Base-by-base conservation (phyloP, 2,113 vertebrate genomes). In the Pogonocichla stellata region DNA sequence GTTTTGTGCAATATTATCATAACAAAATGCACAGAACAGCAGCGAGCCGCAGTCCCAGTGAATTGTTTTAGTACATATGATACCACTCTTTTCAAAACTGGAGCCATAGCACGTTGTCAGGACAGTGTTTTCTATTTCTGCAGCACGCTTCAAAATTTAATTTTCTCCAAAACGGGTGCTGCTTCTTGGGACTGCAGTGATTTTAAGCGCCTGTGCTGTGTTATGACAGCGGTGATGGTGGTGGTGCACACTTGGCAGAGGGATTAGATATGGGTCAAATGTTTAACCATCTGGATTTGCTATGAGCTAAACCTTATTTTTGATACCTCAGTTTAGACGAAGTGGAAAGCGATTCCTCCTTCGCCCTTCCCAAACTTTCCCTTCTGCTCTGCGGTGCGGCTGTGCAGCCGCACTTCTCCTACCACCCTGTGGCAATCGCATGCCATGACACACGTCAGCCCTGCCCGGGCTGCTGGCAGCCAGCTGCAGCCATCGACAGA, bases 351-450 rank as follows among this genome's bases (percentile, higher is more conserved):
- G 50, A 65, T 62, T 90, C 70, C 65, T 75, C 45, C 77, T 71
- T 67, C 71, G 23, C 65, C 88, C 82, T 80, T 56, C 40, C 90
- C 36, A 45, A 87, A 94, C 42, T 92, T 96, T 92, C 23, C 36
- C 31, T 50, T 54, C 57, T 64, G 28, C 80, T 90, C 14, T 0
- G 67, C 6, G 70, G 84, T 3, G 92, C 29, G 72, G 94, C 24
- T 5, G 78, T 8, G 88, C 80, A 93, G 18, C 95, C 69, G 96
- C 97, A 96, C 83, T 94, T 57, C 98, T 98, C 86, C 98, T 97
- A 98, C 98, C 98, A 97, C 98, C 98, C 98, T 98, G 98, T 98
- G 98, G 98, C 95, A 97, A 97, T 94, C 94, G 85, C 93, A 7
- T 93, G 98, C 96, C 97, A 98, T 98, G 98, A 98, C 98, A 98